Conservation (phyloP, 2,888 invertebrate genomes). For the Cecidostiba fungosa region DNA sequence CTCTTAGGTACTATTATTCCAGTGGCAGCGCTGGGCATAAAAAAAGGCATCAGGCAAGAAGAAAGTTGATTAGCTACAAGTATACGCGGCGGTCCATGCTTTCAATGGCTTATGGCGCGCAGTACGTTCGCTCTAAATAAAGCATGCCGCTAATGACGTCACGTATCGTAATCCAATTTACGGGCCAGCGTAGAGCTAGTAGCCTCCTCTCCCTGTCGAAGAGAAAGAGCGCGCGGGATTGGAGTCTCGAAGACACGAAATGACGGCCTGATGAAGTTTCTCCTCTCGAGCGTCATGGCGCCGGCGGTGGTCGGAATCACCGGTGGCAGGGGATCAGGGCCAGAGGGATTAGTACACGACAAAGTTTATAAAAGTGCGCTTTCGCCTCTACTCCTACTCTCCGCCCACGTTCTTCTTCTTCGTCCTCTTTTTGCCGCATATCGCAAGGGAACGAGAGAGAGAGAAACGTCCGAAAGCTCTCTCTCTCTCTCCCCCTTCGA, state of each 20-base stretch:
- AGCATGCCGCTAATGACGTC: constrained; percentile 78
- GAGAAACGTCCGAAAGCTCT: constrained; percentile 61
- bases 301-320: not conserved
- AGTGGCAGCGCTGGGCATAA: not conserved
- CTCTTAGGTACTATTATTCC: not conserved
- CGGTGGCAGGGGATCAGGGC: constrained; percentile 70
- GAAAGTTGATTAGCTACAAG: constrained; percentile 52
- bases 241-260: constrained; percentile 74
- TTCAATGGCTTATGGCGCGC: constrained; percentile 52
- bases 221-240: constrained; percentile 67
- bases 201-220: constrained; percentile 39
- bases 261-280: constrained; percentile 79
- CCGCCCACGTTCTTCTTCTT: constrained; percentile 65
- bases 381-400: not conserved
- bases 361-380: constrained; percentile 78
- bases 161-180: constrained; percentile 81
- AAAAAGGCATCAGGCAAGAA: not conserved
- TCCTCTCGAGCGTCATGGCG: constrained; percentile 60
- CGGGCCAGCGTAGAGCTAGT: constrained; percentile 48
- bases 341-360: constrained; percentile 77
- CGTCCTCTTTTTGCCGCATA: not conserved
- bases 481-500: constrained; percentile 62
- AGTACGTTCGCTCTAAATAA: constrained; percentile 71
- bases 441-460: not conserved
- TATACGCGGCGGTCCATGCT: constrained; percentile 28